These are phyloP conservation scores for Mastomys coucha DNA, from an alignment of 2,113 vertebrate species.

Conservation along the genomic window DNA sequence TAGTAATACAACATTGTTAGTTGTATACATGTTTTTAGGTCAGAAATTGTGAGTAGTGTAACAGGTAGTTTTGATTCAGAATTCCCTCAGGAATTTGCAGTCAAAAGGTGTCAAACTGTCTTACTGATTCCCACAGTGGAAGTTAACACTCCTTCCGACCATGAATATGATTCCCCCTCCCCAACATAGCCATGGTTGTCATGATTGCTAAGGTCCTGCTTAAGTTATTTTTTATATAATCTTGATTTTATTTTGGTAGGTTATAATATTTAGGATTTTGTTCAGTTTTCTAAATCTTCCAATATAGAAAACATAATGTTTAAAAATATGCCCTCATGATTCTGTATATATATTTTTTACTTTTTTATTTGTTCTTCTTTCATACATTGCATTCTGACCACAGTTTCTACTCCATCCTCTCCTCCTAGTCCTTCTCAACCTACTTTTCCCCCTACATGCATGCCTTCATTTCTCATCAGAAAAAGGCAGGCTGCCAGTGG, in stretches of 20 bases:
- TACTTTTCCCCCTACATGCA: background rate
- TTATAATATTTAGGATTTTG: background rate
- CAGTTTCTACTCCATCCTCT: background rate
- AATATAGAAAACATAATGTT: background rate
- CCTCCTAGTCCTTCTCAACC: background rate
- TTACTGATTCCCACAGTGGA: background rate
- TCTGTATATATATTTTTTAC: background rate
- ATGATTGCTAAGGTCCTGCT: background rate
- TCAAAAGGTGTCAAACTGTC: background rate
- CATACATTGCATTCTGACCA: background rate
- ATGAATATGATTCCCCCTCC: background rate
- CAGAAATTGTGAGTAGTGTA: background rate
- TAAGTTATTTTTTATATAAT: background rate
- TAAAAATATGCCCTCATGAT: background rate
- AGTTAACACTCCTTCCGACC: background rate
- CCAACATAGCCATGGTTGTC: background rate
- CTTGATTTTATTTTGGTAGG: background rate
- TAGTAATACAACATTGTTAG: background rate
- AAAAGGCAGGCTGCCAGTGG: background rate
- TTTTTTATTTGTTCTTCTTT: no score
- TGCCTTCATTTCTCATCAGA: background rate
- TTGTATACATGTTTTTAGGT: background rate
- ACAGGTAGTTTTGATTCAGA: background rate
- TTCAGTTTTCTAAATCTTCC: background rate
- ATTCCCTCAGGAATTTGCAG: background rate